Conservation (phyloP, 2,797 vertebrate genomes). For the Onychomys torridus region DNA sequence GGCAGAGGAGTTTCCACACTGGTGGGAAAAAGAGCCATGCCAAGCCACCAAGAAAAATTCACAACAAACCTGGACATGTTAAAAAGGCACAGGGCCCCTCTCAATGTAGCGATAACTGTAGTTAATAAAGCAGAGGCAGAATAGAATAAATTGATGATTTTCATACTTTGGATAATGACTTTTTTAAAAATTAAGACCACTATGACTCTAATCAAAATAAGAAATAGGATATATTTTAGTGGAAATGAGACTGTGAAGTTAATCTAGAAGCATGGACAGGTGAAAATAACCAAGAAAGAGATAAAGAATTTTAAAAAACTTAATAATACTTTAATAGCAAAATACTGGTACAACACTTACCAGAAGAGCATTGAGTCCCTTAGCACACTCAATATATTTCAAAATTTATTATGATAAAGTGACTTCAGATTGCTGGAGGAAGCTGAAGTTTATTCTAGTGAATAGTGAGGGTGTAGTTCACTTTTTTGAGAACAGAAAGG, state of each 20-base stretch:
- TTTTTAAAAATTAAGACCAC: constrained; percentile 6
- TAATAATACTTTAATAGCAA: background rate
- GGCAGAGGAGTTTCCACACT: background rate
- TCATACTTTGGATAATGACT: background rate
- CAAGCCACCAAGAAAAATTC: background rate
- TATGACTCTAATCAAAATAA: constrained; percentile 18
- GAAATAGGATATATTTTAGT: background rate
- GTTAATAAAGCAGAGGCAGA: background rate
- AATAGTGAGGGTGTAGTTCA: background rate
- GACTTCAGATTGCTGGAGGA: background rate
- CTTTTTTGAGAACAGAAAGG: background rate
- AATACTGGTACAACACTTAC: background rate
- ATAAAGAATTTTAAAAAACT: background rate
- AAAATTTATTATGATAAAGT: background rate
- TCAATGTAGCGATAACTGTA: background rate
- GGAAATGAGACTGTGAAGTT: background rate
- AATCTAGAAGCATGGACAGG: background rate
- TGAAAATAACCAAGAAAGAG: constrained; percentile 28
- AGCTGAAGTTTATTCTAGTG: constrained; percentile 15
- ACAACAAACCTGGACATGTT: background rate
- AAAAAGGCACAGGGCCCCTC: background rate
- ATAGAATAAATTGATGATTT: background rate
- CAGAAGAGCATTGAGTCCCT: background rate
- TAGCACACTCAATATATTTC: background rate
- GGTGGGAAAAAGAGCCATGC: background rate